Conservation (phyloP, 2,113 vertebrate genomes). For the Mus musculus region DNA sequence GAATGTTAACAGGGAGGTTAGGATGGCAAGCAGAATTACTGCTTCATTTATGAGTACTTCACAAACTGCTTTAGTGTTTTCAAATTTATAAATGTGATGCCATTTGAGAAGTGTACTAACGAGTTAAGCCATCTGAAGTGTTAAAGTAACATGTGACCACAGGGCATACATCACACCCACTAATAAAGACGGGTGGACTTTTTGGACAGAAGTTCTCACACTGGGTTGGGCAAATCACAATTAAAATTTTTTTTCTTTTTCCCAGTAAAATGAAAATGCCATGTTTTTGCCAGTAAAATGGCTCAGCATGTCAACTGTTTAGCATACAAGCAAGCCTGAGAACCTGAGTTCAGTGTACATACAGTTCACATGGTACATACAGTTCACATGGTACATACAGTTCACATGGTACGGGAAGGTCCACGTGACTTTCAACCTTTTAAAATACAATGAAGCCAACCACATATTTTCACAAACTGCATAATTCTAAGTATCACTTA, state of each 20-base stretch:
- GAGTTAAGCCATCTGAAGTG: neutral
- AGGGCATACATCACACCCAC: neutral
- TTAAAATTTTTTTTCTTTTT: neutral
- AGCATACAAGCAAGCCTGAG: neutral
- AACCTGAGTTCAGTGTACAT: neutral
- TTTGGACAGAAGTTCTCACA: constrained; percentile 8
- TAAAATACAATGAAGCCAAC: neutral
- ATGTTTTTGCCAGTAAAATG: neutral
- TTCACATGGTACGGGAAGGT: constrained; percentile 11
- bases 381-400: neutral
- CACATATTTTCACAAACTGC: neutral
- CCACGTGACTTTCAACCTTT: neutral
- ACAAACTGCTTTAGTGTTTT: constrained; percentile 27
- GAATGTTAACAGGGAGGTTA: constrained; percentile 42
- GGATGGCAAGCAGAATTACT: constrained; percentile 28
- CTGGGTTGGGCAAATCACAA: neutral
- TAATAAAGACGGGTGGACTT: constrained; percentile 11
- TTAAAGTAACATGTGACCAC: neutral
- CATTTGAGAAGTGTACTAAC: constrained; percentile 51
- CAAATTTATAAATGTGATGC: constrained; percentile 46
- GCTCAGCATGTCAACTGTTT: neutral
- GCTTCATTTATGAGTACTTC: constrained; percentile 56
- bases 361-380: neutral
- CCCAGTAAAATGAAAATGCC: neutral
- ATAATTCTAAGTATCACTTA: constrained; percentile 32